Evolutionary conservation across 2,888 invertebrate species (phyloP).

Genomic region (Beris morrisii): DNA sequence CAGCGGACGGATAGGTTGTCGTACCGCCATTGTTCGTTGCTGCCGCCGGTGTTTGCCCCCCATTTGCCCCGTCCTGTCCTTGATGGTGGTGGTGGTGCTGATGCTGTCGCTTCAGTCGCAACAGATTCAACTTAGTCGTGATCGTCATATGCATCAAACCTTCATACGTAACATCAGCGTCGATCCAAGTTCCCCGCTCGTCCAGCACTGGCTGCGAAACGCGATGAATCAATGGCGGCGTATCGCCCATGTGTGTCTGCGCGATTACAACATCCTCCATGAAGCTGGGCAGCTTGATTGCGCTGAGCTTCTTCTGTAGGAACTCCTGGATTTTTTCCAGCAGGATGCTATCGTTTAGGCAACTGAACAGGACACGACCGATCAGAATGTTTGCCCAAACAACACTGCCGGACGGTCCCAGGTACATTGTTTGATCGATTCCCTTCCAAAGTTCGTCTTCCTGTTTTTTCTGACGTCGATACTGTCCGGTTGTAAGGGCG

Average conservation of each 20-base stretch:
- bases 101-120: conserved; percentile 50
- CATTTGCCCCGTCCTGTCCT: not conserved
- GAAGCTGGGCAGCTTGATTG: conserved; percentile 71
- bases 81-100: conserved; percentile 29
- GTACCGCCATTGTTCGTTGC: not conserved
- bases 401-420: conserved; percentile 54
- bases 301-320: conserved; percentile 53
- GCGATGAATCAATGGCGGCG: conserved; percentile 65
- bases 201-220: conserved; percentile 69
- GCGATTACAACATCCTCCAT: conserved; percentile 77
- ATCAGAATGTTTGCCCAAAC: conserved; percentile 54
- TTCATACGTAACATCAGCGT: conserved; percentile 75
- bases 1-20: not conserved
- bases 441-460: conserved; percentile 56
- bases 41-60: not conserved
- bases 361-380: conserved; percentile 53
- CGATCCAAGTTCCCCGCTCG: conserved; percentile 81
- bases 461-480: conserved; percentile 50
- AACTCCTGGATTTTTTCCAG: conserved; percentile 52
- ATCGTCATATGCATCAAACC: conserved; percentile 75
- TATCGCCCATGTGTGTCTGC: conserved; percentile 69
- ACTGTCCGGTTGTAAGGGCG: conserved; percentile 40
- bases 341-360: conserved; percentile 47
- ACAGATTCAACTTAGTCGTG: conserved; percentile 76
- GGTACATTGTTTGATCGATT: conserved; percentile 53